Conservation (phyloP, 2,888 invertebrate species). For the Phalangium opilio region DNA sequence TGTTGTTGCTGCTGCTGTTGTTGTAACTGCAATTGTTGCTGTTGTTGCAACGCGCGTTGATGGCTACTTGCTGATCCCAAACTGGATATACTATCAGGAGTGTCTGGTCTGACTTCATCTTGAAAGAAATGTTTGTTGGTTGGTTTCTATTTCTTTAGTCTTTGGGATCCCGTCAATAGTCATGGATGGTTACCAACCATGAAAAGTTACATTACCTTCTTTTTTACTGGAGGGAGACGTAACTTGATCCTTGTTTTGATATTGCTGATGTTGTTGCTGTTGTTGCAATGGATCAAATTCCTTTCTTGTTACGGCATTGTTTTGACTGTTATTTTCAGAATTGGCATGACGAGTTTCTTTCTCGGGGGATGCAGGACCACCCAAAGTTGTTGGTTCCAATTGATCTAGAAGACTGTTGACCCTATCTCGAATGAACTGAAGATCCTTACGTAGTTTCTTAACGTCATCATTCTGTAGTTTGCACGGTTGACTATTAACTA, state of each 20-base stretch:
- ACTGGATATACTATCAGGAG: constrained; percentile 17
- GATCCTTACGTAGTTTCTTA: constrained; percentile 36
- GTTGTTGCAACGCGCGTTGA: constrained; percentile 9
- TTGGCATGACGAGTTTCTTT: constrained; percentile 9
- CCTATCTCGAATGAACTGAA: constrained; percentile 41
- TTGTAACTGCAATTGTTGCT: constrained; percentile 4
- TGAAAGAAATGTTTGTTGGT: not conserved
- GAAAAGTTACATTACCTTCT: constrained; percentile 8
- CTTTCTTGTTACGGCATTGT: constrained; percentile 13
- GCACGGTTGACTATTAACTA: constrained; percentile 32
- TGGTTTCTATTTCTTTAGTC: no score
- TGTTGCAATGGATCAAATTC: constrained; percentile 19
- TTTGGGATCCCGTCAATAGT: no score
- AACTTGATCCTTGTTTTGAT: constrained; percentile 10
- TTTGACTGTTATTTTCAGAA: not conserved
- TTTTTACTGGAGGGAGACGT: constrained; percentile 13
- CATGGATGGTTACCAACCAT: no score
- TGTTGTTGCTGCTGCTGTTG: constrained; percentile 5
- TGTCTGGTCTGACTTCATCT: constrained; percentile 12
- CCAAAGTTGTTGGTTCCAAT: constrained; percentile 12
- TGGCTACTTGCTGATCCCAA: constrained; percentile 15
- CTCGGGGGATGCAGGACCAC: constrained; percentile 7
- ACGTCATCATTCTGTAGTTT: constrained; percentile 33
- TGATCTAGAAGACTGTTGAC: constrained; percentile 42
- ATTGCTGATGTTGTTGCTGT: constrained; percentile 10